phyloP scores from a whole-genome alignment of 2,888 invertebrate genomes.

The Vesta saturnalis region DNA sequence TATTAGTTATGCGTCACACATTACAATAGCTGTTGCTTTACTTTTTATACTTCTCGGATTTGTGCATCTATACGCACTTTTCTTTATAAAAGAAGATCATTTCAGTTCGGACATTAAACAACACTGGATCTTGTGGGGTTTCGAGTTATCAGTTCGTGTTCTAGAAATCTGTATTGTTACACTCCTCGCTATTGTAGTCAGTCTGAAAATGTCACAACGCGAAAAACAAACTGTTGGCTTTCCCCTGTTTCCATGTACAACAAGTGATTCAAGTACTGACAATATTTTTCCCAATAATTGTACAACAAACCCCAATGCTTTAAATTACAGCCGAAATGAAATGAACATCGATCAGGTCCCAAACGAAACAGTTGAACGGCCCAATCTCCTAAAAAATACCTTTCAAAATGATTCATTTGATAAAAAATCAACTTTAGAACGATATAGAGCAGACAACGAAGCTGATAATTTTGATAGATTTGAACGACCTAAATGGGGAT shows the following conservation, averaged over 20 bases:
- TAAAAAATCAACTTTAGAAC: conserved; percentile 71
- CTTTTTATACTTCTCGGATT: conserved; percentile 85
- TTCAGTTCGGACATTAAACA: conserved; percentile 71
- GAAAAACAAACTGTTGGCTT: conserved; percentile 79
- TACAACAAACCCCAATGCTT: conserved; percentile 84
- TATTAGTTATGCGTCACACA: conserved; percentile 87
- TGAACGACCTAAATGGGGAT: conserved; percentile 67
- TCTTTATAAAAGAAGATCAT: conserved; percentile 67
- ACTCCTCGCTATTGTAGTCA: conserved; percentile 87
- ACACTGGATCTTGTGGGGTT: conserved; percentile 93
- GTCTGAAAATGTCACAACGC: conserved; percentile 71
- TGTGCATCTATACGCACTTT: conserved; percentile 84
- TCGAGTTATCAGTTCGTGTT: conserved; percentile 85
- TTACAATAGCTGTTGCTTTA: conserved; percentile 87
- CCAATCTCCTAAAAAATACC: conserved; percentile 66
- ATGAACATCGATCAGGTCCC: conserved; percentile 62
- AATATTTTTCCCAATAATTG: conserved; percentile 88
- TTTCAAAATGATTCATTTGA: conserved; percentile 72
- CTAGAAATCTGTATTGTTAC: conserved; percentile 90
- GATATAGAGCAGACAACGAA: conserved; percentile 69
- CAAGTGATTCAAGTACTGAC: conserved; percentile 85
- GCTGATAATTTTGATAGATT: conserved; percentile 64
- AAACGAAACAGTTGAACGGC: conserved; percentile 63
- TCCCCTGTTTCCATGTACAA: conserved; percentile 83
- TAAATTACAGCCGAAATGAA: conserved; percentile 76